Evolutionary conservation across 2,888 invertebrate genomes (phyloP), one percentile per base, ranked within the genome.

Genomic region (Habroteleia sp.): DNA sequence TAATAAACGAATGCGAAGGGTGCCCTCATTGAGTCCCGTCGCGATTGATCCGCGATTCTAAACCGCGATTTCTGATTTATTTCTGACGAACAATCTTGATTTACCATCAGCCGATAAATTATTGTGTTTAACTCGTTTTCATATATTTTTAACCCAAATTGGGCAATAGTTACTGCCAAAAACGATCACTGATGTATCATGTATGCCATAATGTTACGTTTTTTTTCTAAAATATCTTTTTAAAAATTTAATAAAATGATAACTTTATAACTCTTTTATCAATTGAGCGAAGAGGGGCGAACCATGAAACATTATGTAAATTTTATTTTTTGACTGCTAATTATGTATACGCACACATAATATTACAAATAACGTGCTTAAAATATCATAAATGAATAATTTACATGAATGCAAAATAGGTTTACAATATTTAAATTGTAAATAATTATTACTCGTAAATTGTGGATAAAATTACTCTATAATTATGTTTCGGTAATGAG

Each of bases 1-100:
- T 52, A 71, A 66, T 62, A 71, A 74, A 63, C 62, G 74, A 56
- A 50, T 4, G 41, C 50, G 17, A 42, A 54, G 73, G 58, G 60
- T n/a, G n/a, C n/a, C n/a, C n/a, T n/a, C 42, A 60, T 65, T 69
- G 41, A 74, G 39, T 63, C 48, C 29, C 10, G 23, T 23, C 17
- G 17, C 50, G 54, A 68, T 74, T 74, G 54, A 74, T 66, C 65
- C 31, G 16, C 23, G 23, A 48, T 56, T 56, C 48, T 41, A 37
- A 17, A 16, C 42, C 33, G 42, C 50, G 46, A 54, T 68, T 46
- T 16, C 6, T 8, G 39, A 66, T 56, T 66, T 56, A 48, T 42
- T 4, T 35, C 6, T 4, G 35, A 4, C n/a, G 23, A 50, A 11
- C 25, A 39, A 37, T 37, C n/a, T n/a, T n/a, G n/a, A n/a, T n/a